Base-by-base conservation (phyloP, 2,888 invertebrate genomes). In the Rosalia funebris region DNA sequence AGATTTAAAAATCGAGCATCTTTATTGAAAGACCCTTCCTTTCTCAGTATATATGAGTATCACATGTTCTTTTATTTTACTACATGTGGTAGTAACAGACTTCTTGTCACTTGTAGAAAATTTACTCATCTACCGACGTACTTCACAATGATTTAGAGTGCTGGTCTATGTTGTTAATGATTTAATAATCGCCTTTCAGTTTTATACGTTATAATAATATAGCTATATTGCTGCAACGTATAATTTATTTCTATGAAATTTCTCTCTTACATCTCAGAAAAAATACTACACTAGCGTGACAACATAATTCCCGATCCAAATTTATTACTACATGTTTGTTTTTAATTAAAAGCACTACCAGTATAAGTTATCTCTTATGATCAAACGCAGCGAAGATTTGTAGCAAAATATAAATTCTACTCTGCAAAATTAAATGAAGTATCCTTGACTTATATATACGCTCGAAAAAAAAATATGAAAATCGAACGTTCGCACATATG, bases 251-350 rank as follows among this genome's bases (percentile, higher is more conserved):
- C 11, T 10, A 3, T 5, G 11, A 7, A 34, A 34, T n/a, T n/a
- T 34, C 34, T 34, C 34, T n/a, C 34, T 5, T n/a, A 2, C 11
- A n/a, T 34, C 34, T 34, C 11, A 34, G 10, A 34, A 34, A 34
- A 34, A 34, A 34, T 34, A 34, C 2, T 34, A 34, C 34, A 7
- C 2, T n/a, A 3, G 34, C 10, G 34, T 11, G 5, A 34, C 11
- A 20, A 11, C 20, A 44, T 12, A 14, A 44, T 25, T 44, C 25
- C 44, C 12, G 12, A 44, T 44, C 44, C 20, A 20, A 44, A 44
- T 11, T 44, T 25, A 44, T 44, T 11, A 44, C 44, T 2, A 16
- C 20, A 14, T 44, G 44, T 44, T 44, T 44, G 25, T 20, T 44
- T 44, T 44, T 44, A 20, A 44, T 20, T 44, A 20, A 44, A 17